Base-by-base conservation (phyloP, 2,797 vertebrate species). In the Hapalemur alaotrensis region DNA sequence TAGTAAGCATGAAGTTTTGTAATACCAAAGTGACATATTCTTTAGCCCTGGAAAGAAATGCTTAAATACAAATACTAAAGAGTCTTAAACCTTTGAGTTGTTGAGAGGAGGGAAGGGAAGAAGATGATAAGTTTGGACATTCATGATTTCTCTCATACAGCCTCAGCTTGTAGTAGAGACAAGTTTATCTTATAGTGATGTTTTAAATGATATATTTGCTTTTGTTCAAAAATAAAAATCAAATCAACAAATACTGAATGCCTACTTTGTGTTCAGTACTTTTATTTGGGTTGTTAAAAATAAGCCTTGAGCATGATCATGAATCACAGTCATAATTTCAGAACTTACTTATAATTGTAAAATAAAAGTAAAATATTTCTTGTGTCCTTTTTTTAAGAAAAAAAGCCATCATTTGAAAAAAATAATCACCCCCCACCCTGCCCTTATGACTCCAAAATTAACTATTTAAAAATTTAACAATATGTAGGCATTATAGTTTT, bases 241-340 rank as follows among this genome's bases (percentile, higher is more conserved):
- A 86, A 78, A 61, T 87, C 65, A 93, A 50, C n/a, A 92, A 65
- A 87, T 61, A 50, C 52, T 48, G 22, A 80, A 89, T 65, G 41
- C 54, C 61, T 90, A 75, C 20, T 92, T 72, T 86, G n/a, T 76
- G 32, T 91, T 91, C 35, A 89, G 91, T 78, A 84, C 12, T 93
- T 97, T 96, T 79, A 83, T 89, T 79, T 92, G 70, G 63, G 61
- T 30, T 88, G 46, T 85, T 96, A 96, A 96, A 97, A 97, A 91
- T 91, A 93, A 89, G 50, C 54, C 72, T 92, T 59, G 23, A 61
- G 48, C 28, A 57, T 89, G 73, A 97, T 88, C 23, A 93, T 81
- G 84, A 93, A 90, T 95, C 82, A 97, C 46, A 94, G 85, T 85
- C 54, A 91, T 82, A 88, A 88, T 91, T 73, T 85, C 67, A 96